Conservation (phyloP, 2,113 vertebrate genomes). For the Neomonachus schauinslandi region DNA sequence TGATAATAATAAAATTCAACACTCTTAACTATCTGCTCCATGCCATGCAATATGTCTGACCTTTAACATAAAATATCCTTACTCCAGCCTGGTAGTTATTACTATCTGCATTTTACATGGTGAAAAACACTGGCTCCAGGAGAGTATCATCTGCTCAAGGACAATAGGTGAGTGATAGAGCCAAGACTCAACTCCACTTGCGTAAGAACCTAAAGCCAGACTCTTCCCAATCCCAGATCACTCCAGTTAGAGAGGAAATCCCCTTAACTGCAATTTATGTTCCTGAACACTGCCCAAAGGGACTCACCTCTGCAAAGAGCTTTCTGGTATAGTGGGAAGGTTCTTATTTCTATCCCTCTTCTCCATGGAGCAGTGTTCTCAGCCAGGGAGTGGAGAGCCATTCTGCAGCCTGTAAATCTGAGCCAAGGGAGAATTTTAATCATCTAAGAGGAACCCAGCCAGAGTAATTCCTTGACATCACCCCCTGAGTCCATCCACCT, state of each 20-base stretch:
- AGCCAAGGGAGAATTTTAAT: conserved; percentile 46
- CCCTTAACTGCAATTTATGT: background rate
- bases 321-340: conserved; percentile 27
- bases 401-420: background rate
- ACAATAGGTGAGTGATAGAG: background rate
- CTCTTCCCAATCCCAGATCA: background rate
- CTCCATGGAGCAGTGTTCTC: background rate
- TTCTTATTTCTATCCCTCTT: conserved; percentile 16
- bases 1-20: background rate
- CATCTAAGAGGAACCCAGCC: conserved; percentile 16
- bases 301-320: background rate
- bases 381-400: conserved; percentile 1
- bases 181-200: background rate
- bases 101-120: background rate
- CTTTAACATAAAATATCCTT: conserved; percentile 28
- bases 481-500: background rate
- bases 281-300: background rate
- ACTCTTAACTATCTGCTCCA: background rate
- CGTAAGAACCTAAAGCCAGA: background rate
- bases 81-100: background rate
- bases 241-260: background rate
- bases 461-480: conserved; percentile 66
- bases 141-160: background rate
- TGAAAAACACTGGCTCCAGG: background rate
- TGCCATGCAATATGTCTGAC: background rate